Percentiles rank a stretch among this genome's conserved stretches.
Conservation (phyloP, 2,888 invertebrate species). For the Leptopilina drosophilae region DNA sequence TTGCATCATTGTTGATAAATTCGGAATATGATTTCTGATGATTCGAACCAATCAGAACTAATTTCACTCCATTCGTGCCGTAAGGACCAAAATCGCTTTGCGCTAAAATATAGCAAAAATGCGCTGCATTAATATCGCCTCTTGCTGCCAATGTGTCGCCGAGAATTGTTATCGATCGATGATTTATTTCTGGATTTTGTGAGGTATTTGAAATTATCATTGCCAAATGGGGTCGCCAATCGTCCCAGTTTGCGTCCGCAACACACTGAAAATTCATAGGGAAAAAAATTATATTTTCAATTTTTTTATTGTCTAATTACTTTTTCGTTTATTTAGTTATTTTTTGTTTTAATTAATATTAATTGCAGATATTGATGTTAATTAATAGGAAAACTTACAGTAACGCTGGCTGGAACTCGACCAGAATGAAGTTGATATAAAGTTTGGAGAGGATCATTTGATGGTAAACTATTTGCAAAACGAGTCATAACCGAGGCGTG, state of each 20-base stretch:
- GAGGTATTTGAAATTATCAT: slow-evolving; percentile 94
- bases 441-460: slow-evolving; percentile 94
- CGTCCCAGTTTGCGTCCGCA: slow-evolving; percentile 88
- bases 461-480: slow-evolving; percentile 90
- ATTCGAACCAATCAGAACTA: slow-evolving; percentile 88
- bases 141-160: slow-evolving; percentile 85
- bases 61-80: slow-evolving; percentile 80
- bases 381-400: slow-evolving; percentile 68
- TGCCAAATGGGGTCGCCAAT: slow-evolving; percentile 98
- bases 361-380: not conserved
- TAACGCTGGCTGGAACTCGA: slow-evolving; percentile 87
- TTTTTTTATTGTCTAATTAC: too few relatives aligned
- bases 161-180: slow-evolving; percentile 85
- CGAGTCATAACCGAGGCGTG: slow-evolving; percentile 92
- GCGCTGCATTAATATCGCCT: slow-evolving; percentile 93
- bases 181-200: slow-evolving; percentile 86
- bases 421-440: slow-evolving; percentile 94
- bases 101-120: slow-evolving; percentile 96
- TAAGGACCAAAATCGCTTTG: slow-evolving; percentile 81
- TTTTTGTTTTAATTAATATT: too few relatives aligned
- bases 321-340: too few relatives aligned
- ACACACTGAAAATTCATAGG: slow-evolving; percentile 78
- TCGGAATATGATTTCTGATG: slow-evolving; percentile 81
- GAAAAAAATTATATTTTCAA: slow-evolving; percentile 29
- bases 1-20: slow-evolving; percentile 89